phyloP scores from a whole-genome alignment of 2,888 invertebrate genomes.

The Trichopoda pennipes region DNA sequence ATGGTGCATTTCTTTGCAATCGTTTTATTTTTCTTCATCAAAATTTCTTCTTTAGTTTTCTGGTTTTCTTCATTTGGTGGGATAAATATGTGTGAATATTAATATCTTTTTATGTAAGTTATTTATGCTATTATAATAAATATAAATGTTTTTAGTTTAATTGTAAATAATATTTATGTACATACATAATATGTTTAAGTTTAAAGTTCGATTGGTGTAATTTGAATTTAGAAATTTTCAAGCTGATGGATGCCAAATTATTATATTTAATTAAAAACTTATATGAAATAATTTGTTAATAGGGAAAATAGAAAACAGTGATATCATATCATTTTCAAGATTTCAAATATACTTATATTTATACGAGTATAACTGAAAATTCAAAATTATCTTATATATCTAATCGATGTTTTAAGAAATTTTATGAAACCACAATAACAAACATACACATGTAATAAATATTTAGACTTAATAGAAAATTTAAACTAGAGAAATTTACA shows the following conservation, averaged over 20 bases:
- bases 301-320: no score
- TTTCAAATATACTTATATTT: no score
- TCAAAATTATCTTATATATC: constrained; percentile 30
- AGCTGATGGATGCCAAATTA: background rate
- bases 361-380: background rate
- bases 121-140: constrained; percentile 22
- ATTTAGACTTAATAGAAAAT: constrained; percentile 4
- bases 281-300: background rate
- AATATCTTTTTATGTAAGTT: constrained; percentile 25
- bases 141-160: constrained; percentile 14
- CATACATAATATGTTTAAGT: background rate
- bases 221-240: background rate
- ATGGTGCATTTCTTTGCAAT: constrained; percentile 41
- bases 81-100: constrained; percentile 73
- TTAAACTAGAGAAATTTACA: background rate
- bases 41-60: background rate
- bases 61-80: constrained; percentile 74
- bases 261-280: background rate
- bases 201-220: background rate
- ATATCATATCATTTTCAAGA: no score
- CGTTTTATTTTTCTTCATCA: background rate
- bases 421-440: constrained; percentile 61
- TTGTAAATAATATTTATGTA: constrained; percentile 14
- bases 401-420: constrained; percentile 62
- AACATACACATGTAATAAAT: constrained; percentile 21